Evolutionary conservation across 2,888 invertebrate species (phyloP), one percentile per base, ranked within the genome.

Genomic region (Xylophagus ater): DNA sequence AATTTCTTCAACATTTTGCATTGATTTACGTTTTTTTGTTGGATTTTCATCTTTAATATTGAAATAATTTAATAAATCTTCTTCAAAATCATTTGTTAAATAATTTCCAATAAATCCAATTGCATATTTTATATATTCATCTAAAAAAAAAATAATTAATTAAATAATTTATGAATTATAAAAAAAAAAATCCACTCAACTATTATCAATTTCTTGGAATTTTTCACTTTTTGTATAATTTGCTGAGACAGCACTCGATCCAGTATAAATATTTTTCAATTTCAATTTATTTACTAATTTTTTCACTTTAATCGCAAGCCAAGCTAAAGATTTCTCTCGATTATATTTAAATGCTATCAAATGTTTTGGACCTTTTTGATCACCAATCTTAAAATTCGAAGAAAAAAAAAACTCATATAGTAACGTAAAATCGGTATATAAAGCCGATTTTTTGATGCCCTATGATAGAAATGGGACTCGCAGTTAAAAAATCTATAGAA

Each of bases 301-400:
- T 38, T 72, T 70, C 0, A 80, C 75, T 64, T 82, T 83, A n/a
- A 72, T 68, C 46, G 78, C 73, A 19, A 88, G 65, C 87, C 87
- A 88, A 18, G 65, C 62, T 34, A 87, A 55, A 0, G 83, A 72
- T 54, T 82, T 84, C 14, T 77, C 78, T 59, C 84, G 80, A 62
- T 84, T 86, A 56, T 81, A 88, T 63, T 81, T 82, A 55, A 78
- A 88, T n/a, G 84, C 86, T 55, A 72, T 78, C 45, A 82, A 63
- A 41, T 80, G 78, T 45, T 73, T 73, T 44, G 77, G 71, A 5
- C 41, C 39, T 33, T 36, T 39, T 21, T 21, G 17, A 25, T 43
- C 43, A 21, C 36, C 31, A 21, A 43, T 39, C 43, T 43, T 26
- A 13, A 24, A 26, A 24, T 12, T 8, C 33, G 7, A 10, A 21